Base-by-base conservation (phyloP, 2,113 vertebrate genomes). In the Girardinichthys multiradiatus region DNA sequence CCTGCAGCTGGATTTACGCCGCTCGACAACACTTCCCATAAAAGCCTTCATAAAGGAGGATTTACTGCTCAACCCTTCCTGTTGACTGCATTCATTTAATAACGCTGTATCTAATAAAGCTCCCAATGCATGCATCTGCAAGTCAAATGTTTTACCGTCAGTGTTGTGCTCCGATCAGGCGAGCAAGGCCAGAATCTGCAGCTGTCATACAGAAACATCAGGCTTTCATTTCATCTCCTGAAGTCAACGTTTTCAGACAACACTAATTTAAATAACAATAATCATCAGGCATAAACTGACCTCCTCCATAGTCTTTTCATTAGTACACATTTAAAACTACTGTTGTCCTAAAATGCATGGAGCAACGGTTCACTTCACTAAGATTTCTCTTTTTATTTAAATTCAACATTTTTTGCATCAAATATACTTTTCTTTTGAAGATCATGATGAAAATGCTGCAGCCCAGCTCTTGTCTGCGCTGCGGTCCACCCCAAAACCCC, bases 31-130 rank as follows among this genome's bases (percentile, higher is more conserved):
- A 26, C 1, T 21, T 45, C 27, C 57, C 45, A 39, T 70, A 30
- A 70, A 70, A 67, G 12, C 24, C 35, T n/a, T 57, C 61, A 64
- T 63, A 57, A 69, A 37, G 26, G 33, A 57, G 45, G 45, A 76
- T 57, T 76, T 76, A 61, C 33, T 35, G 0, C 30, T n/a, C 28
- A 7, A 17, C 11, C 1, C n/a, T 8, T 29, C 14, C 26, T 60
- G 37, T 33, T 30, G 21, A 33, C 60, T 33, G 11, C 31, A 64
- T 27, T 64, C 37, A 42, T n/a, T 42, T 24, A 37, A 27, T n/a
- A 63, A 14, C 37, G 35, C 27, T 39, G 35, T 64, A 15, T 39
- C 33, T 19, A 64, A 64, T 42, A 64, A 63, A 62, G 29, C 60
- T 33, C 60, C 30, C 30, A 27, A 37, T 39, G 13, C 35, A 21